Percentiles rank a stretch among this genome's conserved stretches.
Evolutionary conservation across 2,888 invertebrate species (phyloP).

Genomic region (Acanthopleura granulata): DNA sequence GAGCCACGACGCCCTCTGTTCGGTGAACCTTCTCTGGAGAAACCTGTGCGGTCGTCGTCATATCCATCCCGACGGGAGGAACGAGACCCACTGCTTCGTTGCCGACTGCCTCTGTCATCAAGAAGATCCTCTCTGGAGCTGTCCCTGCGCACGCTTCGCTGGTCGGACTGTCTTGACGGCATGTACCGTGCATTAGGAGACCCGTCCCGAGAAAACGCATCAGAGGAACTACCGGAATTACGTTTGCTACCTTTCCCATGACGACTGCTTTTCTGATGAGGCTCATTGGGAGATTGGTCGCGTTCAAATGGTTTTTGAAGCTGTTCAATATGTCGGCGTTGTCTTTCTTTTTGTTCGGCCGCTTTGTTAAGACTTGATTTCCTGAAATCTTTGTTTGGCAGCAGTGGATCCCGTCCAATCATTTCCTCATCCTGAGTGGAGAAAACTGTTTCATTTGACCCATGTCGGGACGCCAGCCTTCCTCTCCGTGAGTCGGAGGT

Average conservation of each 20-base stretch:
- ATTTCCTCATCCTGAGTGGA: conserved; percentile 40
- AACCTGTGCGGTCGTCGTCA: conserved; percentile 38
- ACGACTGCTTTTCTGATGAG: conserved; percentile 4
- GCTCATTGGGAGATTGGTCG: conserved; percentile 14
- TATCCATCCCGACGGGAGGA: conserved; percentile 35
- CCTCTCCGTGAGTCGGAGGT: conserved; percentile 24
- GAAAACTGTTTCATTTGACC: conserved; percentile 55
- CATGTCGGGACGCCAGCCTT: conserved; percentile 38
- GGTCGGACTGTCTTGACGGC: conserved; percentile 36
- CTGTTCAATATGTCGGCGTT: conserved; percentile 21
- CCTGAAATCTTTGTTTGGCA: conserved; percentile 79
- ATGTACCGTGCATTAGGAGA: conserved; percentile 46
- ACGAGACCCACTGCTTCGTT: conserved; percentile 20
- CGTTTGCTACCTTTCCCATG: conserved; percentile 33
- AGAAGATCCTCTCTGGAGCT: conserved; percentile 52
- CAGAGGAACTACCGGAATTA: conserved; percentile 51
- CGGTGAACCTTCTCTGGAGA: conserved; percentile 57
- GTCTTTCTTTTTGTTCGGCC: conserved; percentile 55
- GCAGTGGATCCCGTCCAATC: conserved; percentile 35
- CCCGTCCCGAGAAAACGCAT: conserved; percentile 51
- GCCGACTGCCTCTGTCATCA: conserved; percentile 45
- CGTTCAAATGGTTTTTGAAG: conserved; percentile 27
- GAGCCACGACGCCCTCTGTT: conserved; percentile 37
- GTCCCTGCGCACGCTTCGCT: conserved; percentile 35
- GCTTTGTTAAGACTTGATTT: conserved; percentile 81